Evolutionary conservation across 2,113 vertebrate genomes (phyloP).

Genomic region (Trichechus manatus): DNA sequence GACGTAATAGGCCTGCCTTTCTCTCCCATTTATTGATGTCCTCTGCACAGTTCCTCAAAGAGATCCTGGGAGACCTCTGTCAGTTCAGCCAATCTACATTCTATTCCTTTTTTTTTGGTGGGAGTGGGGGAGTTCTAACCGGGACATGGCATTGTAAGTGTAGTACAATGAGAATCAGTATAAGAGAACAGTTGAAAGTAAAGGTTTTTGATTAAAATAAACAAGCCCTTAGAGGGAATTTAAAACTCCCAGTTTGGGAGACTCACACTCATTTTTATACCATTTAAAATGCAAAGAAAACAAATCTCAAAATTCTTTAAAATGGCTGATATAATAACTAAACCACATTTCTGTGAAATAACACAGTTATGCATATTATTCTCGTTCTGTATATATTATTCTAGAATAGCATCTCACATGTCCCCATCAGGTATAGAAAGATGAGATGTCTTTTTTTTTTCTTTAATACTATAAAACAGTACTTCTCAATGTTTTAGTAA

Average conservation of each 20-base stretch:
- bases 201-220: not conserved
- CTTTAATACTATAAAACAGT: not conserved
- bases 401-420: not conserved
- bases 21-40: constrained; percentile 49
- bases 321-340: not conserved
- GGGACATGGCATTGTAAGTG: rapidly evolving
- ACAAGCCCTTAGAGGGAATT: not conserved
- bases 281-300: constrained; percentile 20
- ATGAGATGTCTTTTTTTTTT: not conserved
- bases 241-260: not conserved
- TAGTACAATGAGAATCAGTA: not conserved
- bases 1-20: constrained; percentile 35
- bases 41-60: not conserved
- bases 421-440: not conserved
- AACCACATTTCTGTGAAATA: not conserved
- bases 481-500: not conserved
- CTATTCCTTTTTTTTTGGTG: not conserved
- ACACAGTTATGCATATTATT: not conserved
- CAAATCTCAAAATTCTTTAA: not conserved
- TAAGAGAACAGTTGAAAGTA: not conserved
- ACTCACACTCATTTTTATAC: not conserved
- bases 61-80: not conserved
- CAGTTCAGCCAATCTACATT: not conserved
- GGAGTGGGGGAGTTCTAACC: not conserved
- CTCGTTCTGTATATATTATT: not conserved